Percentiles rank a stretch among this genome's conserved stretches.
These are phyloP conservation scores for Sphaerophoria taeniata DNA, from an alignment of 2,888 invertebrate species.

Conservation along the genomic window DNA sequence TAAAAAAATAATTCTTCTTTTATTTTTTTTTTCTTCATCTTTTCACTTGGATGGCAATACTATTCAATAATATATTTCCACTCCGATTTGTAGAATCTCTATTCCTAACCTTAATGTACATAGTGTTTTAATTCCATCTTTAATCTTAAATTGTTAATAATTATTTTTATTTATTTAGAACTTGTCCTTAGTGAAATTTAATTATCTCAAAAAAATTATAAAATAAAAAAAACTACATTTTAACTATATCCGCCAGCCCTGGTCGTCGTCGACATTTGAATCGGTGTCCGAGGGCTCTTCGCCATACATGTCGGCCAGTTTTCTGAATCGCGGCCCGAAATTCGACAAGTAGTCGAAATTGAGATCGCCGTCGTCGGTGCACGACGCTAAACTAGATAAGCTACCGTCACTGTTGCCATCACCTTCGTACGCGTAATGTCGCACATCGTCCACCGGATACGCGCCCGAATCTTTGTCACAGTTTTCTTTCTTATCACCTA, in stretches of 20 bases:
- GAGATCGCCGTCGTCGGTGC: constrained; percentile 95
- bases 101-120: constrained; percentile 57
- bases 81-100: constrained; percentile 36
- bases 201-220: constrained; percentile 16
- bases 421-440: constrained; percentile 99
- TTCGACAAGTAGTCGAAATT: constrained; percentile 97
- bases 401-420: constrained; percentile 97
- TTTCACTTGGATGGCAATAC: constrained; percentile 64
- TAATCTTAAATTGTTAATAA: neutral
- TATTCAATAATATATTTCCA: constrained; percentile 59
- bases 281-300: constrained; percentile 93
- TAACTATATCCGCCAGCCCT: constrained; percentile 89
- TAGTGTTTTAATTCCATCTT: constrained; percentile 24
- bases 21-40: constrained; percentile 39
- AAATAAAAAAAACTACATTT: constrained; percentile 6
- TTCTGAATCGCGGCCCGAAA: constrained; percentile 98
- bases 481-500: constrained; percentile 94
- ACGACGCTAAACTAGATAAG: constrained; percentile 95
- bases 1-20: constrained; percentile 56
- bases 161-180: constrained; percentile 33
- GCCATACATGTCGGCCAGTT: constrained; percentile 97
- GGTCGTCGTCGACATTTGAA: constrained; percentile 89
- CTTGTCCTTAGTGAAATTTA: constrained; percentile 40
- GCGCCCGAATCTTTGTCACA: constrained; percentile 96
- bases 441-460: constrained; percentile 96